phyloP scores from a whole-genome alignment of 2,113 vertebrate species.

The Xyrauchen texanus region DNA sequence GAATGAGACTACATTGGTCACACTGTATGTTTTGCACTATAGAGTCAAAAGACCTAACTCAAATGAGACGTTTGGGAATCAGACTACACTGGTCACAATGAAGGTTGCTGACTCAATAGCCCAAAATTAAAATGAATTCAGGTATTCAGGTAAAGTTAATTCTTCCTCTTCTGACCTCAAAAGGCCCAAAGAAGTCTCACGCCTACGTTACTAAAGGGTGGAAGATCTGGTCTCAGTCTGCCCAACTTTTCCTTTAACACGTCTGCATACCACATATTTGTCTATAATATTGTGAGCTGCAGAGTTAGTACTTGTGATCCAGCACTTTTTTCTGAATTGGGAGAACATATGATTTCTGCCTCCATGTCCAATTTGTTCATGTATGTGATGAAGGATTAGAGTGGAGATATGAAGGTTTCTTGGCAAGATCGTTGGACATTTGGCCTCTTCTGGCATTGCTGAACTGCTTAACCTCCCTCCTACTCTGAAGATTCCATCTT shows the following conservation, averaged over 20 bases:
- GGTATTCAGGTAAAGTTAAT: too few relatives aligned
- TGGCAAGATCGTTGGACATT: conserved; percentile 17
- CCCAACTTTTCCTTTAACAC: neutral
- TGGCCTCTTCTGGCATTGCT: conserved; percentile 22
- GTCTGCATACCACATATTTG: neutral
- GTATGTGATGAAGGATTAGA: neutral
- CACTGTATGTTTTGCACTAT: too few relatives aligned
- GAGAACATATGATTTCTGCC: conserved; percentile 27
- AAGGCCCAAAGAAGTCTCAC: too few relatives aligned
- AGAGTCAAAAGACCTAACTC: too few relatives aligned
- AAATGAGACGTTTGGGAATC: too few relatives aligned
- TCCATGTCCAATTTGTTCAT: neutral
- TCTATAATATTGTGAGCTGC: neutral
- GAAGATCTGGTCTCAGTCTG: neutral
- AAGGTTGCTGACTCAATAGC: too few relatives aligned
- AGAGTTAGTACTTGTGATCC: neutral
- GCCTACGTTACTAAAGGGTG: neutral
- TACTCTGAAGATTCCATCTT: conserved; percentile 19
- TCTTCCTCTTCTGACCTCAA: too few relatives aligned
- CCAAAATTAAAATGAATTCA: too few relatives aligned
- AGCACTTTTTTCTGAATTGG: neutral
- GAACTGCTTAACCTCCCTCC: conserved; percentile 8
- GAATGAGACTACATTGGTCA: too few relatives aligned
- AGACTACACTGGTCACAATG: too few relatives aligned
- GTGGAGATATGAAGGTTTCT: conserved; percentile 1